Base-by-base conservation (phyloP, 2,113 vertebrate genomes). In the Ictidomys tridecemlineatus region DNA sequence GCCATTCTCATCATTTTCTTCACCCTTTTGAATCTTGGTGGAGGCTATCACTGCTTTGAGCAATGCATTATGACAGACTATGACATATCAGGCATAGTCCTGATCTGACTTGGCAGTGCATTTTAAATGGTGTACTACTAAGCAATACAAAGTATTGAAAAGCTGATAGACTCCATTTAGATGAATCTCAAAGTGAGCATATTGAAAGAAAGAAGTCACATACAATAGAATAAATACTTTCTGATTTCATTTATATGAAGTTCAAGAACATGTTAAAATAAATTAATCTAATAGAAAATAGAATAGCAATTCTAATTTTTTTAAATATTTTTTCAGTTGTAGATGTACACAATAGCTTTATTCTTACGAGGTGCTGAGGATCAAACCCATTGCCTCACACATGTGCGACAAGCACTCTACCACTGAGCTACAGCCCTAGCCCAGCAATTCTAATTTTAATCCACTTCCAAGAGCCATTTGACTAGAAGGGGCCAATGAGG, bases 211-310 rank as follows among this genome's bases (percentile, higher is more conserved):
- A n/a, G 67, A 63, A 93, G 28, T 2, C 39, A 37, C 32, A 76
- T 20, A 22, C 39, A 70, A 86, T 74, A 37, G 32, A 61, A 91
- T 42, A 5, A 56, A 79, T 39, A 85, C 11, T 70, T 70, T 69
- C 12, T 82, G 11, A 76, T 76, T 91, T 51, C 22, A 45, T 76
- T 58, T 86, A 28, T 53, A 30, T 78, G n/a, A 72, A 14, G 1
- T 7, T 85, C 34, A 82, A 70, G n/a, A 76, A 89, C 22, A 83
- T 30, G 42, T 22, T 37, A 45, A 70, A n/a, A 11, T 61, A 76
- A 86, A 45, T 48, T 85, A 91, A 85, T 87, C 22, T 84, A n/a
- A 63, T 56, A 91, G 32, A 91, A 91, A 80, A 24, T 42, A 69
- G 28, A 51, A 70, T 18, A 7, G 2, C 24, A 4, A 73, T 67